Conservation (phyloP, 92 coral and sea anemone species). For the Epizoanthus illoricatus region DNA sequence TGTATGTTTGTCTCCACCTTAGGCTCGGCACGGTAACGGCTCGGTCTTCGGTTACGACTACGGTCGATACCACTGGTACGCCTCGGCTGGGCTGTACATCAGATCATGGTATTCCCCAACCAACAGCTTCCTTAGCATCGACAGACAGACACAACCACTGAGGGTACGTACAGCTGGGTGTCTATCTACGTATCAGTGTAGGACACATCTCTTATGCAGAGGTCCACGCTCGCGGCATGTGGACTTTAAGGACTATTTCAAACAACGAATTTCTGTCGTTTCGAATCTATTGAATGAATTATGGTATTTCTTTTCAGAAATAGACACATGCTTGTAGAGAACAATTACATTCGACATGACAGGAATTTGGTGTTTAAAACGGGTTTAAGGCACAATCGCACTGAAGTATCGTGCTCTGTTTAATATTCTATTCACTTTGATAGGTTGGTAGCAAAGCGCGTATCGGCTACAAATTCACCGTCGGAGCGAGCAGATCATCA, state of each 20-base stretch:
- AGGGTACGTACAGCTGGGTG: background rate
- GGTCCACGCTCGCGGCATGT: background rate
- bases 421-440: background rate
- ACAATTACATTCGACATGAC: too few relatives aligned
- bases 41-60: background rate
- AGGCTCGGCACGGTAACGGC: slow-evolving; percentile 37
- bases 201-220: too few relatives aligned
- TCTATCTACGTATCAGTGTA: too few relatives aligned
- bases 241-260: background rate
- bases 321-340: too few relatives aligned
- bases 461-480: slow-evolving; percentile 17
- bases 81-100: background rate
- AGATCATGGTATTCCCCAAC: slow-evolving; percentile 30
- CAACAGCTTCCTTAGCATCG: slow-evolving; percentile 39
- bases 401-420: background rate
- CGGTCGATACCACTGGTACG: slow-evolving; percentile 19
- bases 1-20: background rate
- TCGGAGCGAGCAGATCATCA: background rate
- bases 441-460: slow-evolving; percentile 21
- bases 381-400: too few relatives aligned
- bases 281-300: too few relatives aligned
- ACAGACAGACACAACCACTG: slow-evolving; percentile 12
- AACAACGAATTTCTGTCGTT: too few relatives aligned
- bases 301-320: too few relatives aligned
- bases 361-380: too few relatives aligned